These are phyloP conservation scores for Limnodromus scolopaceus DNA, from an alignment of 2,797 vertebrate species.

Conservation along the genomic window DNA sequence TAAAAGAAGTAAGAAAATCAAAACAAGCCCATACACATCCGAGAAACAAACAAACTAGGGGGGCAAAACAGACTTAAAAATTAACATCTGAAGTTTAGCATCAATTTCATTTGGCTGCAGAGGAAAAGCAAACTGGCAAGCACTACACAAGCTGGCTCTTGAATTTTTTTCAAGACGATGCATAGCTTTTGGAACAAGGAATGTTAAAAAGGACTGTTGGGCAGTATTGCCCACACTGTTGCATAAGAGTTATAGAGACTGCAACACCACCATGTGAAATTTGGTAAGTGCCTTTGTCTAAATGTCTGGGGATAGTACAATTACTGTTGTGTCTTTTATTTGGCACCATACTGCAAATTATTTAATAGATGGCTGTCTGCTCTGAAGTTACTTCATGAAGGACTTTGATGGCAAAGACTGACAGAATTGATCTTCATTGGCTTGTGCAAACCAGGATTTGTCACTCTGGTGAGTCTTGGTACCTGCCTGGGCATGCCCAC, in stretches of 20 bases:
- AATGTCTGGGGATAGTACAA: neutral
- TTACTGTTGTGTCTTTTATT: neutral
- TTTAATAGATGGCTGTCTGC: neutral
- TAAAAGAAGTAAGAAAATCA: neutral
- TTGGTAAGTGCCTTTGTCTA: neutral
- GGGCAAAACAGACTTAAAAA: neutral
- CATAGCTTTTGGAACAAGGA: neutral
- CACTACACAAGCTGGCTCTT: neutral
- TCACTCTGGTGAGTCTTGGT: neutral
- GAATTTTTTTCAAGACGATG: neutral
- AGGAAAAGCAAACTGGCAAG: neutral
- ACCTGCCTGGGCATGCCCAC: fast-evolving
- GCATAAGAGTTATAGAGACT: neutral
- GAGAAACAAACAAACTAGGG: neutral
- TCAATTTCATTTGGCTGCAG: neutral
- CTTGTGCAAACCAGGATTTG: neutral
- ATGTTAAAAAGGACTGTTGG: neutral
- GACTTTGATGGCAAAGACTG: neutral
- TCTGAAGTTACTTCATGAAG: neutral
- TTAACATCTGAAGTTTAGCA: neutral
- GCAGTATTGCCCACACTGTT: neutral
- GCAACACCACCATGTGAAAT: neutral
- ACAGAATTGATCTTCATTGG: neutral
- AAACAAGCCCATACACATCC: neutral
- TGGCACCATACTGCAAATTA: neutral